Evolutionary conservation across 2,113 vertebrate genomes (phyloP), one percentile per base, ranked within the genome.

Genomic region (Albula glossodonta): DNA sequence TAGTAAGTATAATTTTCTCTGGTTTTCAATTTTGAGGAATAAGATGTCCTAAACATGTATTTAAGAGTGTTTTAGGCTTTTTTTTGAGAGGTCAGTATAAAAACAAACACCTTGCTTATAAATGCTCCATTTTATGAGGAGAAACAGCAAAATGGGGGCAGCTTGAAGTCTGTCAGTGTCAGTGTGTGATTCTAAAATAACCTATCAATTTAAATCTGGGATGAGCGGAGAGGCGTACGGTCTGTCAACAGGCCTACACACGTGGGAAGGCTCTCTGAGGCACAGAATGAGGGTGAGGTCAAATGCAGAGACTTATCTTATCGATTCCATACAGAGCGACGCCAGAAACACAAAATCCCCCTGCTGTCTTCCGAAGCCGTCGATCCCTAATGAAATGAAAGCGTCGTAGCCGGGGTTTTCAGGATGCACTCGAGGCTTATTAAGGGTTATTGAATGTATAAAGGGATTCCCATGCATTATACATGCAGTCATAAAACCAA

Each of bases 391-490:
- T 80, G 22, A 49, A 49, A 80, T 51, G 41, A 80, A 80, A 80
- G 0, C 78, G 53, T 81, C n/a, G 25, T n/a, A 17, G n/a, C 19
- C 9, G 17, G 0, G 19, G 19, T 12, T 60, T 74, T 66, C 25
- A 49, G 79, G 48, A 60, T 48, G 53, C 51, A 31, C 66, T 50
- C 1, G 11, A 85, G 77, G 57, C 57, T 80, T 79, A 85, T 81
- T 86, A 81, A n/a, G 60, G 50, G 53, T 48, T 80, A 51, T 66
- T 51, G 56, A 17, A 51, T 17, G 60, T 5, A 49, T 12, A 13
- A 53, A 31, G 31, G 85, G 17, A n/a, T 53, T 74, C 80, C 25
- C 51, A 81, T 86, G 60, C 56, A 78, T 86, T 77, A 86, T 82
- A 81, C 79, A 86, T 82, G 60, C 50, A 52, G 51, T 17, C 31